Conservation (phyloP, 2,797 vertebrate genomes). For the Lithobates pipiens region DNA sequence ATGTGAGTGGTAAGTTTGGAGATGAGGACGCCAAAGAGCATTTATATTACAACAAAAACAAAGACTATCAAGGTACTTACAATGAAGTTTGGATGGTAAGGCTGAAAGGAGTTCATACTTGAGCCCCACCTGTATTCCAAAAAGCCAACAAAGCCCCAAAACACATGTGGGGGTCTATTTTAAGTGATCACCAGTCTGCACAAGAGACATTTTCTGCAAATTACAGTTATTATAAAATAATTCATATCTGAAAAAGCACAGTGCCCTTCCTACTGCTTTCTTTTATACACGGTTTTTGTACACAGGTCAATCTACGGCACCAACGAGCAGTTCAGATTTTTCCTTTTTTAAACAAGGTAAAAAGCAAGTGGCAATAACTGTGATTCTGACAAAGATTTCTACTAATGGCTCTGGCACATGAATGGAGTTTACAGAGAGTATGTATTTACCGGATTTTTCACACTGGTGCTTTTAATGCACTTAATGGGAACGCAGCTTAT, state of each 20-base stretch:
- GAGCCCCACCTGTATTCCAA: not conserved
- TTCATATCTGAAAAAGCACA: not conserved
- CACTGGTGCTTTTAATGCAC: constrained; percentile 13
- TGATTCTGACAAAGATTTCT: constrained; percentile 38
- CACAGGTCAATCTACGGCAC: not conserved
- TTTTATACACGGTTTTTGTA: not conserved
- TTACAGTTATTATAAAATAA: not conserved
- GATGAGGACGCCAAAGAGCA: too few species aligned
- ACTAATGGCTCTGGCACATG: constrained; percentile 23
- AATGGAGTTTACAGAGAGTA: constrained; percentile 28
- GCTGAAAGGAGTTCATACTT: too few species aligned
- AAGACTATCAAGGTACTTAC: not conserved
- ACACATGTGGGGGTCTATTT: not conserved
- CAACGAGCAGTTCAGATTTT: not conserved
- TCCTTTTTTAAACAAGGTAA: not conserved
- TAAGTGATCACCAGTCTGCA: too few species aligned
- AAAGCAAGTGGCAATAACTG: constrained; percentile 2
- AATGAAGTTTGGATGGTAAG: not conserved
- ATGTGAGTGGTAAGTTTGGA: too few species aligned
- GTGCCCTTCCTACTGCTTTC: not conserved
- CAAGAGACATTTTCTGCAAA: not conserved
- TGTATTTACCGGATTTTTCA: constrained; percentile 29
- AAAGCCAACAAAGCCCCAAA: not conserved
- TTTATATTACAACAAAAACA: too few species aligned
- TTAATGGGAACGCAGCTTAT: not conserved